These are phyloP conservation scores for Ascaphus truei DNA, from an alignment of 2,113 vertebrate genomes.

Conservation along the genomic window DNA sequence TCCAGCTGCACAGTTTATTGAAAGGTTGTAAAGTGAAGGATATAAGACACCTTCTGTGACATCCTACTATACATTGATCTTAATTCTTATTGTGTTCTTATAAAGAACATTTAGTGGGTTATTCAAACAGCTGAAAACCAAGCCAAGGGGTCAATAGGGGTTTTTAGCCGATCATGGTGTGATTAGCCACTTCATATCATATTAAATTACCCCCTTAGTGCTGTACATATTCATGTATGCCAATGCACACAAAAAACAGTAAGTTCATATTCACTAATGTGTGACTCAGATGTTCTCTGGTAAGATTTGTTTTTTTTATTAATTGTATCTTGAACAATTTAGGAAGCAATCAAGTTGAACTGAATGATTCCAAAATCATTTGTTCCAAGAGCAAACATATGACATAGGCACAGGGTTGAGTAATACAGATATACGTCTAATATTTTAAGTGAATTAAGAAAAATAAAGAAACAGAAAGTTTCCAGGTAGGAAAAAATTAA, in stretches of 20 bases:
- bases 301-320: background rate
- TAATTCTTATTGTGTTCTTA: too few species aligned
- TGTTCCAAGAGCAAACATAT: slow-evolving; percentile 1
- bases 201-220: too few species aligned
- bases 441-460: background rate
- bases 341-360: background rate
- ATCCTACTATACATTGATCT: too few species aligned
- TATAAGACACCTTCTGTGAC: too few species aligned
- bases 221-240: too few species aligned
- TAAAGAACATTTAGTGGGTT: too few species aligned
- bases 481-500: slow-evolving; percentile 32
- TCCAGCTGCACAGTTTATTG: too few species aligned
- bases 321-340: background rate
- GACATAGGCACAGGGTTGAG: background rate
- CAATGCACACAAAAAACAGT: background rate
- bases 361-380: background rate
- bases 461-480: slow-evolving; percentile 14
- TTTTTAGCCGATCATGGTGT: too few species aligned
- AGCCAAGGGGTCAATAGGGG: too few species aligned
- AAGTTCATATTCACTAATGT: background rate
- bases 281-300: background rate
- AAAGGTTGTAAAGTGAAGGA: too few species aligned
- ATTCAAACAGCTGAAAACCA: too few species aligned
- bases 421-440: background rate
- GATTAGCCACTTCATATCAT: too few species aligned